Conservation (phyloP, 2,888 invertebrate genomes). For the Endomychus coccineus region DNA sequence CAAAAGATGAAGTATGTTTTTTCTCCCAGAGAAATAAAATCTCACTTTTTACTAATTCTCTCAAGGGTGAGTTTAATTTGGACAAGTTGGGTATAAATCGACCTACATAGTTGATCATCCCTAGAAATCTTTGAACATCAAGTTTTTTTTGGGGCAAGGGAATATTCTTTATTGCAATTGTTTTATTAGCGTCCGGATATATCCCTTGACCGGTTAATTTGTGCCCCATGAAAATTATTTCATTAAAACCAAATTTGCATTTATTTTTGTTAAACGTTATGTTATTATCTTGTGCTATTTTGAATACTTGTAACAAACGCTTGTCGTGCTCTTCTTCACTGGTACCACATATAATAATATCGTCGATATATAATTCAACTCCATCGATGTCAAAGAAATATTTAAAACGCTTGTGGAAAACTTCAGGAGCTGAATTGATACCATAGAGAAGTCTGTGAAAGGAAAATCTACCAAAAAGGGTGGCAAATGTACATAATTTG, state of each 20-base stretch:
- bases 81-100: constrained; percentile 24
- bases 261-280: constrained; percentile 26
- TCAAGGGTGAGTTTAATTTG: constrained; percentile 20
- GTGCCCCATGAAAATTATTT: constrained; percentile 28
- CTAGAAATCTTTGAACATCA: constrained; percentile 16
- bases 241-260: constrained; percentile 24
- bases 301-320: constrained; percentile 10
- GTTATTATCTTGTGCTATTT: constrained; percentile 12
- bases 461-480: constrained; percentile 2
- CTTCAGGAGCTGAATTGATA: constrained; percentile 1
- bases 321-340: constrained; percentile 13
- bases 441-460: constrained; percentile 4
- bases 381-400: constrained; percentile 4
- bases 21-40: constrained; percentile 19
- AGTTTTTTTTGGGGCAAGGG: constrained; percentile 4
- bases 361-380: constrained; percentile 12
- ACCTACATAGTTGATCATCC: constrained; percentile 22
- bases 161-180: background rate
- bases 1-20: constrained; percentile 23
- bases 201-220: constrained; percentile 19
- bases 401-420: constrained; percentile 1
- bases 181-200: constrained; percentile 7
- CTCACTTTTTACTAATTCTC: constrained; percentile 17
- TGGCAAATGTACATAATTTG: background rate
- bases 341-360: constrained; percentile 12